Conservation (phyloP, 2,797 vertebrate genomes). For the Oreortyx pictus region DNA sequence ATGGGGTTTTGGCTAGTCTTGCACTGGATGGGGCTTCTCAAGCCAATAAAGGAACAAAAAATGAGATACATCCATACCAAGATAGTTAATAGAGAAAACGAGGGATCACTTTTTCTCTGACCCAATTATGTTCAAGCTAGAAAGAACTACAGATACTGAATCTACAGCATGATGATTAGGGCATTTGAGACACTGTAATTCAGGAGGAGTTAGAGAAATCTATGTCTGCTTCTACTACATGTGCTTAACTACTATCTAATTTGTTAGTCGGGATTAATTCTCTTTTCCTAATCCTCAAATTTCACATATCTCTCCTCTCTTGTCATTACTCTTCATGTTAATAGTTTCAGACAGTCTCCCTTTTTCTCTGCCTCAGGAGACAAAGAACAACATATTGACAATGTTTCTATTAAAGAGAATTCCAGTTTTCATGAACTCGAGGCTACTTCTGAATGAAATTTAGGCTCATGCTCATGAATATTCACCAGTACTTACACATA, state of each 20-base stretch:
- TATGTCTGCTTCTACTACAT: neutral
- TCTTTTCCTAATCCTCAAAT: neutral
- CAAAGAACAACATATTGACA: neutral
- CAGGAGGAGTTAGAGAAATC: neutral
- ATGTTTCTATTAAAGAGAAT: neutral
- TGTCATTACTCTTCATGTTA: neutral
- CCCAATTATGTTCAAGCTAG: neutral
- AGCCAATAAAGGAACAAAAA: neutral
- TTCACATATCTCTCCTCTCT: neutral
- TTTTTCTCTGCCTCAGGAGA: neutral
- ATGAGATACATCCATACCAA: fast-evolving
- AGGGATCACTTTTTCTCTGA: neutral
- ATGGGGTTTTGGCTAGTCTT: neutral
- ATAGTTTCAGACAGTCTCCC: neutral
- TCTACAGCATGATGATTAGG: neutral
- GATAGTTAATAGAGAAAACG: neutral
- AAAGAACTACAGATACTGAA: neutral
- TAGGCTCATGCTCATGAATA: neutral
- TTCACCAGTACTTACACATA: neutral
- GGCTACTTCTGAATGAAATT: neutral
- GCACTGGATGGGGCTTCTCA: neutral
- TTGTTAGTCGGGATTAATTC: neutral
- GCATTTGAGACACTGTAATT: neutral
- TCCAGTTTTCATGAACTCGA: neutral
- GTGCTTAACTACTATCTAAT: neutral